Evolutionary conservation across 2,888 invertebrate genomes (phyloP).

Genomic region (Prionchulus punctatus): DNA sequence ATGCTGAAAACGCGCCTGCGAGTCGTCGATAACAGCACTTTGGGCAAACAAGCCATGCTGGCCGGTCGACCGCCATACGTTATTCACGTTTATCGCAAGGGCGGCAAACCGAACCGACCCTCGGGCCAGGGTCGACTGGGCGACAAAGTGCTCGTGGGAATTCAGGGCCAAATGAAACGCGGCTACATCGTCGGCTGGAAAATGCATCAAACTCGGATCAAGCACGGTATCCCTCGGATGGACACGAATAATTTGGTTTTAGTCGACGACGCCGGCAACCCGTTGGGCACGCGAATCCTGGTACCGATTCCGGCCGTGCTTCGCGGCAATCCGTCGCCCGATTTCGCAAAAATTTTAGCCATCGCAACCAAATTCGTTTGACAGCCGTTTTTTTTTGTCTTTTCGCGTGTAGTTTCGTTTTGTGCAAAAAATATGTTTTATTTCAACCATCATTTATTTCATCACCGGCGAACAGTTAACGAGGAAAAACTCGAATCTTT

Average conservation of each 20-base stretch:
- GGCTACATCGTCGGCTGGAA: conserved; percentile 25
- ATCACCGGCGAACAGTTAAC: no score
- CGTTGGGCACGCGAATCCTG: conserved; percentile 80
- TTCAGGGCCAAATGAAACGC: conserved; percentile 18
- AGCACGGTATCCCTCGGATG: conserved; percentile 27
- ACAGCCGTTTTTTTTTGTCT: no score
- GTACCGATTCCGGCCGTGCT: conserved; percentile 65
- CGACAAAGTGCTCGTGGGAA: conserved; percentile 16
- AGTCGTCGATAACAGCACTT: conserved; percentile 92
- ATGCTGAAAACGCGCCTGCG: conserved; percentile 20
- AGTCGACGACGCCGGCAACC: conserved; percentile 82
- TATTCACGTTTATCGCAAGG: conserved; percentile 81
- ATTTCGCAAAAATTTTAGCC: conserved; percentile 28
- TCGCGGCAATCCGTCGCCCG: conserved; percentile 15
- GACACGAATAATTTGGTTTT: conserved; percentile 60
- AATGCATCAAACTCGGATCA: conserved; percentile 13
- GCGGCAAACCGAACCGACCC: conserved; percentile 8
- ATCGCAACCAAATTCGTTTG: conserved; percentile 28
- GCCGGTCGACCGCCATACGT: conserved; percentile 80
- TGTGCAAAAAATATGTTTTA: no score
- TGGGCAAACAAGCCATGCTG: conserved; percentile 83
- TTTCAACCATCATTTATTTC: no score
- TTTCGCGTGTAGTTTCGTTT: no score
- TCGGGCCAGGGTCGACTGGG: conserved; percentile 19
- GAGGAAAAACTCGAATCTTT: no score